phyloP scores from a whole-genome alignment of 2,797 vertebrate species.

The Podarcis siculus region DNA sequence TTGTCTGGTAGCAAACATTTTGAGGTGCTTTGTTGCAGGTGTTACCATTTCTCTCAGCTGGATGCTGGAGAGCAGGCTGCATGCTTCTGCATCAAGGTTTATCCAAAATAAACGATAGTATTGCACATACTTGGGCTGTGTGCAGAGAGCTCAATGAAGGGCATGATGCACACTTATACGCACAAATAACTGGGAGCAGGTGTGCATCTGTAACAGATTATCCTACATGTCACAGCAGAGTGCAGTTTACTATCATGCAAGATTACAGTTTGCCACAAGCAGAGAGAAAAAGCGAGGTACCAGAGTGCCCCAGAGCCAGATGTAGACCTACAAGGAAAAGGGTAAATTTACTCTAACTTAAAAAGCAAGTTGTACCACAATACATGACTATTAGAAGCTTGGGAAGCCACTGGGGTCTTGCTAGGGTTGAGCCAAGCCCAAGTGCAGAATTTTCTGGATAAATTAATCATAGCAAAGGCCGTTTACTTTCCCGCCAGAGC shows the following conservation, averaged over 20 bases:
- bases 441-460: background rate
- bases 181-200: conserved; percentile 13
- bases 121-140: background rate
- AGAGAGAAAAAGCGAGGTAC: conserved; percentile 14
- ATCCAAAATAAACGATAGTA: background rate
- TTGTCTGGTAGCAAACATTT: background rate
- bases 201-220: conserved; percentile 17
- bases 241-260: background rate
- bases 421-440: background rate
- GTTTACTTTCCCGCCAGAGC: too few species aligned
- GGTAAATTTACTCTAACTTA: background rate
- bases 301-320: background rate
- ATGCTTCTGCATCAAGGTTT: background rate
- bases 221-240: background rate
- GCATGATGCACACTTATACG: background rate
- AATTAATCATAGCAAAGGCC: background rate
- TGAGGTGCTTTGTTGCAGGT: background rate
- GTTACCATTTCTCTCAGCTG: background rate
- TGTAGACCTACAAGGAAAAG: background rate
- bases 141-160: background rate
- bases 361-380: background rate
- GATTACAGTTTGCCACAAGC: conserved; percentile 13
- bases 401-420: background rate
- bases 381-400: background rate
- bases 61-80: background rate